Percentiles rank a stretch among this genome's conserved stretches.
Evolutionary conservation across 1,140 invertebrate genomes (phyloP).

Genomic region (Hirudo medicinalis): DNA sequence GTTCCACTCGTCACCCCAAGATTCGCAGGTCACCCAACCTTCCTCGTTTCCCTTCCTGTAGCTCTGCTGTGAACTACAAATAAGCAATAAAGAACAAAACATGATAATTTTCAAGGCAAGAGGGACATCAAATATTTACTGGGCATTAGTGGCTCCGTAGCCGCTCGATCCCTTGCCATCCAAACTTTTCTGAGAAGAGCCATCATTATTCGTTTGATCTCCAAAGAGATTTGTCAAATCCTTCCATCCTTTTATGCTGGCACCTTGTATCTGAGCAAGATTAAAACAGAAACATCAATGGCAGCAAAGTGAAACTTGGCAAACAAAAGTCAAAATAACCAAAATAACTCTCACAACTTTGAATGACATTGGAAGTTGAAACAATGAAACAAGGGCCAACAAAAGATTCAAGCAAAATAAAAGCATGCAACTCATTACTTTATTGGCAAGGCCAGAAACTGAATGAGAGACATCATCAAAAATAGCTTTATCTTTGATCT

Average conservation of each 20-base stretch:
- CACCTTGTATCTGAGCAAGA: constrained; percentile 14
- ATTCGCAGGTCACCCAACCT: background rate
- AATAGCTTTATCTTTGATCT: constrained; percentile 18
- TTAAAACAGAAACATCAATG: background rate
- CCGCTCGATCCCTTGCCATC: background rate
- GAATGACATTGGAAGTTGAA: background rate
- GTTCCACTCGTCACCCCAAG: background rate
- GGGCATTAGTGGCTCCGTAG: background rate
- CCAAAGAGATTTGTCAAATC: constrained; percentile 12
- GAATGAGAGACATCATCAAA: constrained; percentile 17
- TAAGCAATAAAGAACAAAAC: background rate
- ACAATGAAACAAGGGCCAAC: background rate
- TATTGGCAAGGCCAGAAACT: constrained; percentile 15
- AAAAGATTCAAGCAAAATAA: constrained; percentile 6
- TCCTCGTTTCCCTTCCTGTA: background rate
- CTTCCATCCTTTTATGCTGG: constrained; percentile 18
- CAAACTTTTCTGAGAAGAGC: background rate
- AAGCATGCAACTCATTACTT: constrained; percentile 13
- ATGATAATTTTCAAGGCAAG: background rate
- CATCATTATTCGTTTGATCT: background rate
- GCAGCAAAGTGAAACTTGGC: background rate
- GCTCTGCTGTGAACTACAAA: background rate
- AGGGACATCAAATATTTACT: background rate
- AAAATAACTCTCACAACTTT: background rate
- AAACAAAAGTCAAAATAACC: background rate